A percentile compares a stretch with the other conserved stretches of the same genome.
phyloP scores from a whole-genome alignment of 2,797 vertebrate species.

The Helarctos malayanus region DNA sequence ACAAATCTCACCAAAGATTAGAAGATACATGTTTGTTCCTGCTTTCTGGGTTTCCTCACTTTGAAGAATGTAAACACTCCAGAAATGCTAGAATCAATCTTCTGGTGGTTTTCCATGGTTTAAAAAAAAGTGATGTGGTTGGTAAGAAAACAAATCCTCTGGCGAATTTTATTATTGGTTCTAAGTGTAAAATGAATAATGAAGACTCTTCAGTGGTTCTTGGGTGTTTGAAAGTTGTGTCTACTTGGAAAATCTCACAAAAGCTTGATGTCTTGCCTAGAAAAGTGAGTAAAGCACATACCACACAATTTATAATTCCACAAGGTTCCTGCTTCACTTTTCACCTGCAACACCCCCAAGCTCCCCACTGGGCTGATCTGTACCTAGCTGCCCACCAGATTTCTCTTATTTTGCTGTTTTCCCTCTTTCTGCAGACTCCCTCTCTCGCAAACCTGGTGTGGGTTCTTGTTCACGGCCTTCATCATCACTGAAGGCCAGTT shows the following conservation, averaged over 20 bases:
- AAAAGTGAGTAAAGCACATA: background rate
- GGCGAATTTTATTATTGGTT: background rate
- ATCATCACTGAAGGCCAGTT: background rate
- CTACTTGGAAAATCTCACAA: background rate
- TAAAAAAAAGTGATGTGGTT: background rate
- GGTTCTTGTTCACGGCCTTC: background rate
- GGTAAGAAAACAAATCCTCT: background rate
- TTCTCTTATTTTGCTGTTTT: background rate
- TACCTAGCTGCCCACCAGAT: fast-evolving
- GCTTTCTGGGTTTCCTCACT: background rate
- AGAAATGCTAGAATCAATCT: background rate
- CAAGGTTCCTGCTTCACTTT: background rate
- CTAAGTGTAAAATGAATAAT: background rate
- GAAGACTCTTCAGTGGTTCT: background rate
- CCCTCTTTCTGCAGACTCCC: background rate
- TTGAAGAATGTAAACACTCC: background rate
- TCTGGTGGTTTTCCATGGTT: background rate
- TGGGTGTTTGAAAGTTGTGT: background rate
- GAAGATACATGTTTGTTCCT: background rate
- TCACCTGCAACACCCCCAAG: too few relatives aligned
- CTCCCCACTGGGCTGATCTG: background rate
- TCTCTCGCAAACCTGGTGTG: background rate
- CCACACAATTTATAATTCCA: background rate
- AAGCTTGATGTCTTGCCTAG: background rate
- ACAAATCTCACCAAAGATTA: background rate